phyloP scores from a whole-genome alignment of 1,140 invertebrate species.

The Chlorops oryzae region DNA sequence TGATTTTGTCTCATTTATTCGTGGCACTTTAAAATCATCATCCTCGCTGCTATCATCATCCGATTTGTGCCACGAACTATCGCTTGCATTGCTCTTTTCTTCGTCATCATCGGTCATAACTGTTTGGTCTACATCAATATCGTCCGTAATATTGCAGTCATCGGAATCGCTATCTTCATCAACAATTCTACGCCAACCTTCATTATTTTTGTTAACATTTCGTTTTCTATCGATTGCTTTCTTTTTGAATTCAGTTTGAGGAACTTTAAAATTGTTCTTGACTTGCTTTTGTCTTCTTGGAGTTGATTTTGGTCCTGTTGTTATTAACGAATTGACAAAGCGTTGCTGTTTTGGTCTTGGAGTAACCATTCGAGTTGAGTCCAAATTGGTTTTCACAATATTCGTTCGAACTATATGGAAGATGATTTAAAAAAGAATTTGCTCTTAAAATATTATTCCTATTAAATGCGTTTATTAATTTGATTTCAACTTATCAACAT shows the following conservation, averaged over 20 bases:
- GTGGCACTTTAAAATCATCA: slow-evolving; percentile 3
- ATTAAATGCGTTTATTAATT: slow-evolving; percentile 1
- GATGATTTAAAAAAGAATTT: not conserved
- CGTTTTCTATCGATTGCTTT: not conserved
- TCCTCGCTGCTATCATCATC: not conserved
- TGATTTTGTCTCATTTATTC: not conserved
- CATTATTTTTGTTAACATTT: slow-evolving; percentile 21
- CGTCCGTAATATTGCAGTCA: slow-evolving; percentile 13
- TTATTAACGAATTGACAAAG: too few species aligned
- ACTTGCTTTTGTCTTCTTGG: not conserved
- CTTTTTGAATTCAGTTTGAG: slow-evolving; percentile 9
- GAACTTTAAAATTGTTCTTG: slow-evolving; percentile 6
- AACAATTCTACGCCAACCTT: slow-evolving; percentile 27
- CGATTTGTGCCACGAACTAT: not conserved
- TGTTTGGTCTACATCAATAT: slow-evolving; percentile 9
- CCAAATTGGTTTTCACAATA: slow-evolving; percentile 26
- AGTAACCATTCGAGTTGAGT: slow-evolving; percentile 29
- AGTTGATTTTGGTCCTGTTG: not conserved
- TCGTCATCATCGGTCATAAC: slow-evolving; percentile 1
- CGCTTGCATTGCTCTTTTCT: not conserved
- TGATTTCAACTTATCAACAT: too few species aligned
- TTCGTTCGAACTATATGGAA: slow-evolving; percentile 24
- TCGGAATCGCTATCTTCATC: slow-evolving; percentile 17
- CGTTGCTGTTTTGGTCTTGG: not conserved
- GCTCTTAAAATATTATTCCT: too few species aligned